phyloP scores from a whole-genome alignment of 2,797 vertebrate genomes.

The Oreonectes daqikongensis region DNA sequence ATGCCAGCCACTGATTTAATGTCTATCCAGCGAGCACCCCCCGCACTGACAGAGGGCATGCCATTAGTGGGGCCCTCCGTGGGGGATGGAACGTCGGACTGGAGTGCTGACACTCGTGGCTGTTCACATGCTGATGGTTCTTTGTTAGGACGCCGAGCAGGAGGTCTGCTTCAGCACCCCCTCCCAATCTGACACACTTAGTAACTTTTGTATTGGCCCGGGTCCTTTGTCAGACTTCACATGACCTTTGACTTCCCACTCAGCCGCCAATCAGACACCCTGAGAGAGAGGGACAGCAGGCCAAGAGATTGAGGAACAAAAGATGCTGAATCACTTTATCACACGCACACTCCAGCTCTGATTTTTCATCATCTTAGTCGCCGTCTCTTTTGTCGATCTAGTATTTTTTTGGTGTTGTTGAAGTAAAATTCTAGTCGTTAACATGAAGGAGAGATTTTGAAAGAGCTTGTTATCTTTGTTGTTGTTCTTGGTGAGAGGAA shows the following conservation, averaged over 20 bases:
- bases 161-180: constrained; percentile 50
- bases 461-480: constrained; percentile 39
- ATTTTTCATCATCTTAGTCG: constrained; percentile 16
- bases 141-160: constrained; percentile 67
- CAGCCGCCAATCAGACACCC: constrained; percentile 63
- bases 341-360: constrained; percentile 11
- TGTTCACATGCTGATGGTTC: constrained; percentile 74
- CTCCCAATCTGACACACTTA: constrained; percentile 61
- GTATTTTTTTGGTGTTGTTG: not conserved
- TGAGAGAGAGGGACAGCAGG: constrained; percentile 56
- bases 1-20: constrained; percentile 51
- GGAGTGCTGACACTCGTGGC: constrained; percentile 61
- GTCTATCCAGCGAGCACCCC: constrained; percentile 11
- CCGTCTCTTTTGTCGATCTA: constrained; percentile 20
- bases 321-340: constrained; percentile 57
- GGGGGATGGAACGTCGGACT: constrained; percentile 55
- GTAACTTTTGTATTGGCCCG: constrained; percentile 69
- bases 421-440: constrained; percentile 27
- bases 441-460: constrained; percentile 31
- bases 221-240: constrained; percentile 66
- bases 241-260: constrained; percentile 72
- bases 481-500: constrained; percentile 17
- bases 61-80: constrained; percentile 49
- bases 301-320: constrained; percentile 49
- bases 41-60: constrained; percentile 50